Conservation (phyloP, 2,113 vertebrate genomes). For the Laterallus jamaicensis region DNA sequence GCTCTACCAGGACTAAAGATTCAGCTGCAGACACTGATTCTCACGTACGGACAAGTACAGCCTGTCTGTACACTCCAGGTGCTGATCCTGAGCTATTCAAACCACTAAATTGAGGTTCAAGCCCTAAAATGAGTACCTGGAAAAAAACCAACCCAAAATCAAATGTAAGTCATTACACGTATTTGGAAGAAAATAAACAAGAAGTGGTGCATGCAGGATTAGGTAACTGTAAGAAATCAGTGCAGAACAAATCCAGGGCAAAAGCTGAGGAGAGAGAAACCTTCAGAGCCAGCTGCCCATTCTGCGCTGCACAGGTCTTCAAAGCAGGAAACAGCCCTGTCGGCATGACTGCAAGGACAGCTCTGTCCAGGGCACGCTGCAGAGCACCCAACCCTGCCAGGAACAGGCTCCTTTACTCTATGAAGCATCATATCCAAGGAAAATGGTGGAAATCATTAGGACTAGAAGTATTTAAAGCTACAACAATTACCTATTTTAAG, state of each 20-base stretch:
- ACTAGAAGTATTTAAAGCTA: neutral
- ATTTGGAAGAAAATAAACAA: neutral
- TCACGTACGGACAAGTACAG: neutral
- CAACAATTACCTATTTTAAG: neutral
- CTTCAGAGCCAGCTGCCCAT: neutral
- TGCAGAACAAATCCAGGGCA: neutral
- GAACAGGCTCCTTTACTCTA: rapidly evolving
- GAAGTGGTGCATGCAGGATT: neutral
- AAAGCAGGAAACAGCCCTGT: neutral
- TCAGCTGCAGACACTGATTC: neutral
- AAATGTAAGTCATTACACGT: rapidly evolving
- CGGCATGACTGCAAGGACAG: neutral
- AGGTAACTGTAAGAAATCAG: neutral
- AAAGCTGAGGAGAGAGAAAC: neutral
- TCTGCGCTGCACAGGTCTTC: neutral
- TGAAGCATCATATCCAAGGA: neutral
- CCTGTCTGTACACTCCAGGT: neutral
- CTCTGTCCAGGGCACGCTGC: neutral
- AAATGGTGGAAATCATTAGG: neutral
- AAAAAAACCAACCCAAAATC: neutral
- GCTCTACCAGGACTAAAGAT: neutral
- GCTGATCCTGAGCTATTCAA: neutral
- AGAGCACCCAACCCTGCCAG: neutral
- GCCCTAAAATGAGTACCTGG: neutral
- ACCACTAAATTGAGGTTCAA: neutral